Evolutionary conservation across 2,797 vertebrate genomes (phyloP), one percentile per base, ranked within the genome.

Genomic region (Monodelphis domestica): DNA sequence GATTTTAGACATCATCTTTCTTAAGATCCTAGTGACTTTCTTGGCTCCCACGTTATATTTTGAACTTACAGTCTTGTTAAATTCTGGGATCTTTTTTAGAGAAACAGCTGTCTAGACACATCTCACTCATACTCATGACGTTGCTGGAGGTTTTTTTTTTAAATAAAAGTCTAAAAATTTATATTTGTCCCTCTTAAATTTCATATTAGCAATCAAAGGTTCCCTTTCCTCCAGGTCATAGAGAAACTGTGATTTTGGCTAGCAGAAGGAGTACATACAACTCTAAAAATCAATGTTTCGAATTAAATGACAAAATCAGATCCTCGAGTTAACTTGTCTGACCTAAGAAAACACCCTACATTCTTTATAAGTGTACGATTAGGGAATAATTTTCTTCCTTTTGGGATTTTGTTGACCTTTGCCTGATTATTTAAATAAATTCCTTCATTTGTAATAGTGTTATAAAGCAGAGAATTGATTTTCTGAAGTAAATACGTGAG

Each of bases 391-490:
- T 93, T 89, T 26, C 70, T 45, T 17, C 2, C 9, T 78, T 45
- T 45, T 45, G 45, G 38, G 38, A 78, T 78, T 78, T 78, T 78
- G 70, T 78, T 45, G 70, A 78, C 70, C 70, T 78, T 45, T 78
- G 70, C 70, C 38, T 45, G 30, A 51, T 12, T 52, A 56, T 93
- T 91, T 57, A 89, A 91, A 87, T 90, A 90, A 54, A 54, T 92
- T 78, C n/a, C 63, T 92, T 90, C 94, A 56, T 90, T 94, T 92
- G 52, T 55, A 55, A 28, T 93, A 78, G 53, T 89, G 14, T 92
- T 53, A 63, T 15, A 21, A 95, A 56, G 38, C 50, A 91, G 0
- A 29, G 45, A 95, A 95, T 96, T 94, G 54, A 94, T 92, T 89
- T 96, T 90, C 33, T 15, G 24, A 91, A 89, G 38, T 78, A 95